Evolutionary conservation across 64 coral and sea anemone species (phyloP), one percentile per base, ranked within the genome.

Genomic region (Montipora capricornis): DNA sequence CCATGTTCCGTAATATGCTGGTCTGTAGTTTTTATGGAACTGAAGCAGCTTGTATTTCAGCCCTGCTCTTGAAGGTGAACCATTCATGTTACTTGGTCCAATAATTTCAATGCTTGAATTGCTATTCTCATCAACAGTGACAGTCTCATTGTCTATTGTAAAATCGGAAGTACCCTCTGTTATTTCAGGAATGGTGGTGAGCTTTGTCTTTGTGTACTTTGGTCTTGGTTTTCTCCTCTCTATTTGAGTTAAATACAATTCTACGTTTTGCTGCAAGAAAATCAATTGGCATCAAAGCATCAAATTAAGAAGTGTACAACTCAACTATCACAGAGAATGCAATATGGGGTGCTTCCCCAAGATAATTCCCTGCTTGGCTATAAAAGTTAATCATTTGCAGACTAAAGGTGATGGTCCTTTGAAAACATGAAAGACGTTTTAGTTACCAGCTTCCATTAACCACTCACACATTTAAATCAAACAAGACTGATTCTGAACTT

Each of bases 1-100:
- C 80, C 84, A 91, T 53, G 96, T 98, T 17, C 96, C 96, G 90
- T 88, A 95, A 53, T 95, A 98, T 47, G 96, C 84, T 76, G 96
- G 96, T 74, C 96, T 90, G 49, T 93, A 93, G 61, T 98, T 95
- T 53, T 80, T 88, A 9, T 90, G 68, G 80, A 98, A 95, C 84
- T 98, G 88, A 55, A 98, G 76, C 24, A 93, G 89, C 44, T 95
- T 95, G n/a, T 44, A 82, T 11, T 79, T 98, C 81, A 91, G 88
- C 7, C 84, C 76, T 16, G 5, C 20, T 68, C 19, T 71, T 8
- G 16, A 12, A 50, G 82, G 14, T 5, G 62, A 37, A 9, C 93
- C 89, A 50, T 80, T 90, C 57, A 16, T 12, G 13, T 64, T 64
- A 4, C 74, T 59, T 57, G 95, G 75, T 47, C 93, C 90, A 80